These are phyloP conservation scores for Bombyx mori DNA, from an alignment of 1,140 invertebrate genomes.

Conservation along the genomic window ASM3026992v2 NC_085127.1:8503001-8503500, in stretches of 20 bases:
- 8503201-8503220: constrained; percentile 32
- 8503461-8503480: too few relatives aligned
- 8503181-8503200: constrained; percentile 51
- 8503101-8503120: constrained; percentile 51
- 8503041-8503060: constrained; percentile 33
- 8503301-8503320: too few relatives aligned
- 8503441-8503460: too few relatives aligned
- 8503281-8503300: too few relatives aligned
- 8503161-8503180: constrained; percentile 52
- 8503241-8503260: constrained; percentile 31
- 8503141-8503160: constrained; percentile 55
- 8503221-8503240: constrained; percentile 30
- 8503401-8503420: too few relatives aligned
- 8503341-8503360: too few relatives aligned
- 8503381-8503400: too few relatives aligned
- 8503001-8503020: background rate
- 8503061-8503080: constrained; percentile 42
- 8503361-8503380: too few relatives aligned
- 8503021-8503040: constrained; percentile 13
- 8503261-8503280: constrained; percentile 7
- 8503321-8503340: too few relatives aligned
- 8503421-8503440: too few relatives aligned
- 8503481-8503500: too few relatives aligned
- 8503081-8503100: constrained; percentile 42
- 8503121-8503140: constrained; percentile 46